Evolutionary conservation across 2,888 invertebrate genomes (phyloP), one percentile per base, ranked within the genome.

Genomic region (Platypus cylindrus): DNA sequence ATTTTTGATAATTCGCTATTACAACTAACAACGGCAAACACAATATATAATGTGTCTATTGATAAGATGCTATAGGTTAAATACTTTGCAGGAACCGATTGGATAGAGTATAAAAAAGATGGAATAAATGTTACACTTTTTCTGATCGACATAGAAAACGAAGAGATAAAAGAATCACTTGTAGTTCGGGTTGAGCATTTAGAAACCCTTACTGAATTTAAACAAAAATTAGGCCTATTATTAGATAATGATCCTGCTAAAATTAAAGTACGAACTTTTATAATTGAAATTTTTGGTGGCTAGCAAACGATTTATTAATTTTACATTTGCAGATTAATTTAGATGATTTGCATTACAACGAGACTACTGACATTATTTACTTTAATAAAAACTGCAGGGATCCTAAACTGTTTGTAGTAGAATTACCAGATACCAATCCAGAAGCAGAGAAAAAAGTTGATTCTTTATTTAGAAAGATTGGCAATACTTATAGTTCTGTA

Each of bases 71-170:
- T n/a, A n/a, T n/a, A n/a, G n/a, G n/a, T n/a, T n/a, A n/a, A n/a
- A 9, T 9, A 20, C 9, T 12, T 36, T 54, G 25, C 28, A 59
- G 58, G 49, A 26, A 48, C 47, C 3, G 59, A 67, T 42, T 80
- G 81, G 54, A 68, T 73, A 51, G 63, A 63, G 3, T 78, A 78
- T 53, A 66, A 66, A 49, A 65, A 68, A 16, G 76, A 74, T 47
- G 79, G 79, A 15, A 51, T 62, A 9, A 65, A 57, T 31, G 66
- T 72, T 41, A 75, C 72, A 58, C 72, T 78, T 3, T 76, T 68
- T 52, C 59, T 68, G 32, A 68, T 80, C 26, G 70, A 78, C 55
- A 51, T 76, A 32, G 62, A 68, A 30, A 66, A 63, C 16, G 73
- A 72, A 52, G 72, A 74, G 38, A 64, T 71, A 36, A 67, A 73